Evolutionary conservation across 2,888 invertebrate genomes (phyloP), one percentile per base, ranked within the genome.

Genomic region (Pegoplata infirma): DNA sequence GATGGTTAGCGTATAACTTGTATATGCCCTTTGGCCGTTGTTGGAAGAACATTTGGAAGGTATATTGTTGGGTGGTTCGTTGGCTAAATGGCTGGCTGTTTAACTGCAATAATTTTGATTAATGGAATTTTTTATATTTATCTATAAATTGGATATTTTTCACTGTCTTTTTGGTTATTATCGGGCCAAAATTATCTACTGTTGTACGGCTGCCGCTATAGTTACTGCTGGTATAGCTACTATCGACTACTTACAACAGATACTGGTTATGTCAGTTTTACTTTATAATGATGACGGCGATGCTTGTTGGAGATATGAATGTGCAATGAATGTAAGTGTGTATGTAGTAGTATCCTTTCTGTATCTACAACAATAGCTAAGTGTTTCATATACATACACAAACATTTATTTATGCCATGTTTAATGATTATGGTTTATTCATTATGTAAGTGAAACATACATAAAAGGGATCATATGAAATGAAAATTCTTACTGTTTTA

Each of bases 101-200:
- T 21, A 19, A 14, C 46, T 76, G 68, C 66, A 78, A 73, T 76
- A 80, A 77, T 76, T 80, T 75, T 82, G 82, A 82, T 82, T 81
- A 82, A 82, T 82, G 82, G 81, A 68, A 68, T 80, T 76, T 78
- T 81, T 77, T 76, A 76, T 80, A 72, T 71, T 78, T 74, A 79
- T 81, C 80, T 75, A 80, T 81, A 81, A 82, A 82, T 81, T 81
- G 79, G 79, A 77, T 81, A 81, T 83, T 80, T 82, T 81, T 81
- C 81, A 83, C 81, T 80, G 74, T 82, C 81, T 81, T 73, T 71
- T 63, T 46, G 59, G 61, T 76, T 79, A 76, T 75, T 82, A 80
- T 81, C 75, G 69, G 51, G 55, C 58, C 59, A 74, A 76, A 76
- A 76, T 71, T 74, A 76, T 74, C 69, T 67, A 21, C 36, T 23